Evolutionary conservation across 2,888 invertebrate species (phyloP), one percentile per base, ranked within the genome.

Genomic region (Microplitis deprimator): DNA sequence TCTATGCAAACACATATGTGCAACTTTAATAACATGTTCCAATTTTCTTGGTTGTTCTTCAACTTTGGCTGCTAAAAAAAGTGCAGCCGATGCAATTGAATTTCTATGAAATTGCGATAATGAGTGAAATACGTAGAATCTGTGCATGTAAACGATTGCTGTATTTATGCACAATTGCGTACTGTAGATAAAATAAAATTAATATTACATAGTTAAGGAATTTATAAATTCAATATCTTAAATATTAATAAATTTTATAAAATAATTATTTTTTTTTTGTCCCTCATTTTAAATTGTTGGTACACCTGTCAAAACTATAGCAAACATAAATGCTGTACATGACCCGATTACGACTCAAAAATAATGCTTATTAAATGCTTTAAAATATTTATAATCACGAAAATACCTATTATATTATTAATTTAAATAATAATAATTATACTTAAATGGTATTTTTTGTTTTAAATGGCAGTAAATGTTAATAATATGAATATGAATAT

Each of bases 141-240:
- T 93, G 91, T 99, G 99, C 98, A 99, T 98, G 88, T 99, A 99
- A 76, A 99, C 98, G 87, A 98, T 98, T 50, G 98, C 99, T 79
- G 98, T 98, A 91, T 98, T 99, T 91, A 98, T 98, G 90, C 98
- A 98, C 91, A 98, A 91, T 91, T 98, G 98, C 69, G 97, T 96
- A 85, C 95, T 95, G 74, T 80, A 59, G 10, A 38, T 75, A 38
- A 70, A 59, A 74, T 59, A 71, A 64, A 73, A 71, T 8, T 38
- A 71, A 77, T 5, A 62, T 17, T 76, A 78, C 38, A 61, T 16
- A 50, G 70, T 79, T 77, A 82, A 80, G 76, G 73, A 78, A 41
- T 59, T 4, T 7, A 68, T 38, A 10, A 20, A n/a, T 7, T 20
- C 20, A 60, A 72, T 61, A 38, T 16, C 5, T 10, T 50, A 5